Conservation (phyloP, 2,797 vertebrate genomes). For the Manis javanica region DNA sequence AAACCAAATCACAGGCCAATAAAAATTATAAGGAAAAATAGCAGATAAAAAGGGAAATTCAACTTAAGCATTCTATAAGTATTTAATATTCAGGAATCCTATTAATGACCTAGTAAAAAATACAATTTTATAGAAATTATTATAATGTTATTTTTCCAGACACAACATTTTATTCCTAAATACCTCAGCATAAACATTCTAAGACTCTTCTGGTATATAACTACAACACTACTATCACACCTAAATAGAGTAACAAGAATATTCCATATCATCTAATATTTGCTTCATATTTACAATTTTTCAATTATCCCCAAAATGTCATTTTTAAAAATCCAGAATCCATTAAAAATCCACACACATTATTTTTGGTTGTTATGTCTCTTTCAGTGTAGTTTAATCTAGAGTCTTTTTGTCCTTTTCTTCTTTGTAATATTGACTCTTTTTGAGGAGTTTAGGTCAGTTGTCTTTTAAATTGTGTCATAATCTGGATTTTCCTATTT, state of each 20-base stretch:
- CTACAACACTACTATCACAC: background rate
- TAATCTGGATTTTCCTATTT: background rate
- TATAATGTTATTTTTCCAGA: constrained; percentile 38
- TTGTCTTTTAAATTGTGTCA: background rate
- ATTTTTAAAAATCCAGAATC: background rate
- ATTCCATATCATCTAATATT: constrained; percentile 40
- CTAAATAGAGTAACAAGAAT: constrained; percentile 13
- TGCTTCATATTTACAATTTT: constrained; percentile 20
- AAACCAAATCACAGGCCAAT: background rate
- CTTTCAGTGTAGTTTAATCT: background rate
- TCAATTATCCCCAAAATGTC: background rate
- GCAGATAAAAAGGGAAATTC: constrained; percentile 49
- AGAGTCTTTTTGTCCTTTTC: background rate
- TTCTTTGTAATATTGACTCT: background rate
- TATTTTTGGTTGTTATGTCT: background rate
- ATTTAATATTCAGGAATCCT: background rate
- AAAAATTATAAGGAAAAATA: constrained; percentile 14
- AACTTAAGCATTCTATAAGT: constrained; percentile 41
- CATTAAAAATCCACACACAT: background rate
- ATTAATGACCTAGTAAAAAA: background rate
- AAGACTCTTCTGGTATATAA: background rate
- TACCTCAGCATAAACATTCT: background rate
- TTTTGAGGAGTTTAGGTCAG: background rate
- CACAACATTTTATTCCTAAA: constrained; percentile 36
- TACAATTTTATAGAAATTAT: constrained; percentile 16